These are phyloP conservation scores for Temnothorax curvispinosus DNA, from an alignment of 1,140 invertebrate genomes.

Conservation along the genomic window DNA sequence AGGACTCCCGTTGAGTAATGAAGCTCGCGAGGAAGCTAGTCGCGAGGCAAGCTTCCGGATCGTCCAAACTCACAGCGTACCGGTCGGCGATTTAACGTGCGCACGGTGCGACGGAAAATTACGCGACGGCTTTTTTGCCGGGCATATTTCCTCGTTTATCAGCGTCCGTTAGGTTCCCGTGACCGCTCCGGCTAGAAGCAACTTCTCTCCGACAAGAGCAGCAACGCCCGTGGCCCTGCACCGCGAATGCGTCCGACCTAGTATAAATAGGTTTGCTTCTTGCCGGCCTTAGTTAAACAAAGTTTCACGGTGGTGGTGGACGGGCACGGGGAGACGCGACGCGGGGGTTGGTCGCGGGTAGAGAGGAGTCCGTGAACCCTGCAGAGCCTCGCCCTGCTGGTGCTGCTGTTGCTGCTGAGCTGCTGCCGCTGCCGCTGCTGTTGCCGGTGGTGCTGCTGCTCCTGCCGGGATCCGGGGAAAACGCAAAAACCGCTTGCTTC, in stretches of 20 bases:
- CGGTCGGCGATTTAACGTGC: constrained; percentile 17
- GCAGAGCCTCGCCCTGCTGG: constrained; percentile 65
- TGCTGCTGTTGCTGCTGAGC: constrained; percentile 55
- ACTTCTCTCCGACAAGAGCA: constrained; percentile 52
- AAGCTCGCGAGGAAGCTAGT: neutral
- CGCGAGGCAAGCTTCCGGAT: neutral
- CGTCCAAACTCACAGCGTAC: neutral
- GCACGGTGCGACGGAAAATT: constrained; percentile 26
- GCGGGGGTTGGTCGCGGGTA: constrained; percentile 65
- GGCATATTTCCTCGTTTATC: constrained; percentile 67
- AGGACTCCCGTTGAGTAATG: neutral
- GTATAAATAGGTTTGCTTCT: constrained; percentile 84
- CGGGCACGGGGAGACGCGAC: constrained; percentile 27
- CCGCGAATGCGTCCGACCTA: constrained; percentile 80
- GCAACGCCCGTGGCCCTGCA: constrained; percentile 61
- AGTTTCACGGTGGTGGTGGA: constrained; percentile 76
- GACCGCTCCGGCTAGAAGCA: constrained; percentile 37
- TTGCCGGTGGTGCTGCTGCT: constrained; percentile 23
- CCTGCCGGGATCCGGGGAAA: constrained; percentile 77
- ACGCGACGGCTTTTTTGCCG: constrained; percentile 30
- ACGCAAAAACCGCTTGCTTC: constrained; percentile 82
- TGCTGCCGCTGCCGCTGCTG: constrained; percentile 64
- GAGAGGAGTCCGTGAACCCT: constrained; percentile 78
- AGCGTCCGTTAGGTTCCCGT: constrained; percentile 61
- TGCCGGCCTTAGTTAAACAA: constrained; percentile 84